These are phyloP conservation scores for Dendroctonus ponderosae DNA, from an alignment of 1,140 invertebrate genomes.

Conservation along the genomic window DNA sequence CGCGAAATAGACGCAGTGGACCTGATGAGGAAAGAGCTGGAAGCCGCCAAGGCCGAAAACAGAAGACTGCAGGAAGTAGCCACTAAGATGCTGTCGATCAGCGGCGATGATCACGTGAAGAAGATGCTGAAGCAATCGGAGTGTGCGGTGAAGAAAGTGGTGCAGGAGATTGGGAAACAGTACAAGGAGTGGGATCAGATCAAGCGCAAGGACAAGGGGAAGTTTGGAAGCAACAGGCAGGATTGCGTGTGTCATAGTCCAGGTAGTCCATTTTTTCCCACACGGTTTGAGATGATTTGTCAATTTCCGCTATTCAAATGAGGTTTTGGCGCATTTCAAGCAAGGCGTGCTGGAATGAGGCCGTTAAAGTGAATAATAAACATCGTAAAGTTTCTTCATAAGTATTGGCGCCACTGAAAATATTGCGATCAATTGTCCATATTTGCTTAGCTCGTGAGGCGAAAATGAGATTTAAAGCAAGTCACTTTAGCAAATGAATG, in stretches of 20 bases:
- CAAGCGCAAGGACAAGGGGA: conserved; percentile 18
- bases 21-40: conserved; percentile 34
- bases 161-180: conserved; percentile 39
- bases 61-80: conserved; percentile 38
- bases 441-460: too few relatives aligned
- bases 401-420: too few relatives aligned
- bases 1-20: conserved; percentile 25
- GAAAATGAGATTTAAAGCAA: too few relatives aligned
- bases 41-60: conserved; percentile 36
- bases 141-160: conserved; percentile 38
- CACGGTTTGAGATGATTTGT: too few relatives aligned
- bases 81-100: conserved; percentile 33
- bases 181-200: conserved; percentile 38
- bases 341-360: too few relatives aligned
- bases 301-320: too few relatives aligned
- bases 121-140: conserved; percentile 41
- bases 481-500: too few relatives aligned
- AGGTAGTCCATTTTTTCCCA: too few relatives aligned
- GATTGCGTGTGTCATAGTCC: conserved; percentile 9
- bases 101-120: conserved; percentile 39
- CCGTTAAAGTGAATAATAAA: too few relatives aligned
- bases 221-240: not conserved
- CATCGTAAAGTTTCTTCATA: too few relatives aligned
- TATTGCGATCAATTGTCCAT: too few relatives aligned
- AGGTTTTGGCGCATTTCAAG: too few relatives aligned